Base-by-base conservation (phyloP, 1,140 invertebrate genomes). In the Stenopsyche tienmushanensis region DNA sequence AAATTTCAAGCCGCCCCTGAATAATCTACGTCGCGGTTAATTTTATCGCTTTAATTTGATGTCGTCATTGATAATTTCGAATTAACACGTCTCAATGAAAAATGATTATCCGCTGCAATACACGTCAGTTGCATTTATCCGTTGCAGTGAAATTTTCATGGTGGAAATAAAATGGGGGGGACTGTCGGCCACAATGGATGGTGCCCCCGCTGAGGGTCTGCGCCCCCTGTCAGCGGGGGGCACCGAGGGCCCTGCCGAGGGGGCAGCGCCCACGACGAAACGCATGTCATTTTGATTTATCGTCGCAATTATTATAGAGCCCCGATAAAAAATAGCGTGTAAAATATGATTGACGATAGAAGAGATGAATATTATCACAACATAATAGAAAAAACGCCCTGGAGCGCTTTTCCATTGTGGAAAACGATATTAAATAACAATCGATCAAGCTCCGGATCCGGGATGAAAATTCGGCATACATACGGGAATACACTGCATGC, bases 211-310 rank as follows among this genome's bases (percentile, higher is more conserved):
- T 9, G 13, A 15, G 53, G 2, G n/a, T 7, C 29, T 1, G 60
- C 25, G 49, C 24, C 23, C 58, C 25, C 50, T 24, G 25, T 39
- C 65, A 55, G 60, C 50, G 64, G 62, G 71, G 34, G 62, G 41
- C 60, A 21, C 66, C 53, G 26, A 26, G 39, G 52, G 42, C 57
- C 59, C 20, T 21, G 10, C 24, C 45, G 29, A 18, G 58, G 50
- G 57, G 26, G 59, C 23, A 45, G 24, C 15, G 41, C 29, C 47
- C 49, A 69, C 73, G 77, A 77, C 75, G 76, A 58, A 77, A 76
- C 74, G 75, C 72, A 75, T 76, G 77, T 78, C 78, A 78, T 76
- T 79, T 79, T 81, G 78, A 80, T 81, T 81, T 79, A 79, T 80
- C 73, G 71, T 64, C 67, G 72, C 75, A 76, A 78, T 78, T 77